A percentile compares a stretch with the other conserved stretches of the same genome.
Conservation (phyloP, 2,888 invertebrate species). For the Pyrocoelia pectoralis region DNA sequence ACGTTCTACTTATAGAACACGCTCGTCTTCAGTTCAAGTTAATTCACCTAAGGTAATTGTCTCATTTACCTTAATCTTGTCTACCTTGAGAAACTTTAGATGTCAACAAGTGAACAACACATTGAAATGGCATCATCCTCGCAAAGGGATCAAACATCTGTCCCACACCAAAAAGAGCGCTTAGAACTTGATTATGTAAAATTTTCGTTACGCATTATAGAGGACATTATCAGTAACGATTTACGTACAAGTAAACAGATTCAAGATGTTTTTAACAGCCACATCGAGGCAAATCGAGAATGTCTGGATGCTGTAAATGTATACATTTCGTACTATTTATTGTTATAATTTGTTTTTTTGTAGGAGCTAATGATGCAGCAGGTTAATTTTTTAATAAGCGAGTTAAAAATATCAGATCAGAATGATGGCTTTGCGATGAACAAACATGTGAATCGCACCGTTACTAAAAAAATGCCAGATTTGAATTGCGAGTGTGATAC, state of each 20-base stretch:
- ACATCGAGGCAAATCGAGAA: conserved; percentile 61
- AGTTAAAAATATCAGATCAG: background rate
- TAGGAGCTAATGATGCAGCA: conserved; percentile 58
- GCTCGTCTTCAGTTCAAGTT: background rate
- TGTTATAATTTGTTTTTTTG: conserved; percentile 27
- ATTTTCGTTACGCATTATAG: conserved; percentile 61
- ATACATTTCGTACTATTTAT: background rate
- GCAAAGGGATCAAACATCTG: too few relatives aligned
- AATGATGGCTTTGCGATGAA: background rate
- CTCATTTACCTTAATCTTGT: background rate
- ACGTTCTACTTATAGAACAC: background rate
- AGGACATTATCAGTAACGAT: conserved; percentile 64
- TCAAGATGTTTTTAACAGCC: conserved; percentile 61
- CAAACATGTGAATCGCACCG: background rate
- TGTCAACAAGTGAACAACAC: too few relatives aligned
- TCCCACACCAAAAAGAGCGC: background rate
- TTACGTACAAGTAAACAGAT: conserved; percentile 64
- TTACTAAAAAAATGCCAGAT: background rate
- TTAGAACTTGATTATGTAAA: conserved; percentile 54
- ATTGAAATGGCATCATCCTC: too few relatives aligned
- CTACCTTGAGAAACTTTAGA: too few relatives aligned
- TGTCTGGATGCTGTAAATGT: conserved; percentile 59
- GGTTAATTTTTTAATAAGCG: background rate
- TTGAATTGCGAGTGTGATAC: conserved; percentile 3
- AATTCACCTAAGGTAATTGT: conserved; percentile 13